These are phyloP conservation scores for Apamea monoglypha DNA, from an alignment of 2,888 invertebrate species.

Conservation along the genomic window DNA sequence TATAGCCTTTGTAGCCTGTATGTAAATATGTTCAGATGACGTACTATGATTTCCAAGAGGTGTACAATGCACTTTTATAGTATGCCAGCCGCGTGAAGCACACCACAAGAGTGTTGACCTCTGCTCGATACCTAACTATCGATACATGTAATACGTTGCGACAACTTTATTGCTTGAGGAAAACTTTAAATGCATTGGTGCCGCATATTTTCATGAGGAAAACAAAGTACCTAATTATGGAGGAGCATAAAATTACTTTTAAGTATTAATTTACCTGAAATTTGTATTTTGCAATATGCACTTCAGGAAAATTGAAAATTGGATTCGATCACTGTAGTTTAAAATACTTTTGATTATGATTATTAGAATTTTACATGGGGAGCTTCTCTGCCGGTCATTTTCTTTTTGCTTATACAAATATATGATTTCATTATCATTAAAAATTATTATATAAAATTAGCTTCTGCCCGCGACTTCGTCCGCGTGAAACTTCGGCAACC, in stretches of 20 bases:
- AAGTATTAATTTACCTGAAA: neutral
- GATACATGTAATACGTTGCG: conserved; percentile 38
- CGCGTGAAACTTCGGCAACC: neutral
- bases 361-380: neutral
- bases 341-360: neutral
- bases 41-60: conserved; percentile 82
- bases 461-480: neutral
- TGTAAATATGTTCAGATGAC: conserved; percentile 76
- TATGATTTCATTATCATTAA: neutral
- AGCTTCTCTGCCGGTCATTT: neutral
- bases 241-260: neutral
- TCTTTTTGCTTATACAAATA: neutral
- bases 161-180: conserved; percentile 32
- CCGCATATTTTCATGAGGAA: conserved; percentile 10
- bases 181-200: conserved; percentile 18
- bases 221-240: conserved; percentile 3
- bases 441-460: neutral
- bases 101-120: conserved; percentile 75
- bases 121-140: conserved; percentile 44
- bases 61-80: conserved; percentile 88
- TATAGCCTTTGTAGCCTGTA: conserved; percentile 56
- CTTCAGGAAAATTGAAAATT: neutral
- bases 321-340: neutral
- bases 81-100: conserved; percentile 81
- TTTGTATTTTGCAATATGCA: neutral